Conservation (phyloP, 2,888 invertebrate genomes). For the Morpho helenor region DNA sequence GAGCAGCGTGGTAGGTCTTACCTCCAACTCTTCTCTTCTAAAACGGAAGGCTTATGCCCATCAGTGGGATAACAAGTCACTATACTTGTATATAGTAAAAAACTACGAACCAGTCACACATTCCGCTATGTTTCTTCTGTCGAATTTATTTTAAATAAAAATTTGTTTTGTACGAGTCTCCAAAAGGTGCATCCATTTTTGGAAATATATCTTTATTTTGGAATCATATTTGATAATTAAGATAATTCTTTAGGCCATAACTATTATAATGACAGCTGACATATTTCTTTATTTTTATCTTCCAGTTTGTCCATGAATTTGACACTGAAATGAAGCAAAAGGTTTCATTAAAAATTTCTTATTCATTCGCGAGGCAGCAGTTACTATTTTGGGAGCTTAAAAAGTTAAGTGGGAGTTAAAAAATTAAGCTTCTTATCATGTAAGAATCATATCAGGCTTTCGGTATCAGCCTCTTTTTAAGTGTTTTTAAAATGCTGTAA, state of each 20-base stretch:
- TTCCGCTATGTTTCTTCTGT: slow-evolving; percentile 20
- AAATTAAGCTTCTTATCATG: no score
- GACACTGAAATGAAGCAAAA: slow-evolving; percentile 27
- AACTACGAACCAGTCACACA: slow-evolving; percentile 51
- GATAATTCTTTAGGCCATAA: slow-evolving; percentile 5
- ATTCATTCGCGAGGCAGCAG: no score
- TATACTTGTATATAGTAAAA: neutral
- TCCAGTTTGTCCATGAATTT: slow-evolving; percentile 31
- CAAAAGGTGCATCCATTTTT: slow-evolving; percentile 3
- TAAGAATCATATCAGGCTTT: no score
- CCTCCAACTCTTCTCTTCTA: no score
- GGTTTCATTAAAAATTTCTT: neutral
- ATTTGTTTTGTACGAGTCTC: neutral
- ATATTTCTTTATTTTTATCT: slow-evolving; percentile 19
- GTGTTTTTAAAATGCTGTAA: no score
- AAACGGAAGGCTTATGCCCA: no score
- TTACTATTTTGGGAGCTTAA: no score
- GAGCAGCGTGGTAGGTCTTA: no score
- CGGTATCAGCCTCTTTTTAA: no score
- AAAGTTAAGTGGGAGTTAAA: no score
- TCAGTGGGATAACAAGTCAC: no score
- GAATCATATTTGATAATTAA: slow-evolving; percentile 9
- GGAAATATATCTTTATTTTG: neutral
- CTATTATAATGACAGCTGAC: slow-evolving; percentile 11
- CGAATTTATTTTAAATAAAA: no score